Conservation (phyloP, 2,113 vertebrate genomes). For the Ellobius talpinus region DNA sequence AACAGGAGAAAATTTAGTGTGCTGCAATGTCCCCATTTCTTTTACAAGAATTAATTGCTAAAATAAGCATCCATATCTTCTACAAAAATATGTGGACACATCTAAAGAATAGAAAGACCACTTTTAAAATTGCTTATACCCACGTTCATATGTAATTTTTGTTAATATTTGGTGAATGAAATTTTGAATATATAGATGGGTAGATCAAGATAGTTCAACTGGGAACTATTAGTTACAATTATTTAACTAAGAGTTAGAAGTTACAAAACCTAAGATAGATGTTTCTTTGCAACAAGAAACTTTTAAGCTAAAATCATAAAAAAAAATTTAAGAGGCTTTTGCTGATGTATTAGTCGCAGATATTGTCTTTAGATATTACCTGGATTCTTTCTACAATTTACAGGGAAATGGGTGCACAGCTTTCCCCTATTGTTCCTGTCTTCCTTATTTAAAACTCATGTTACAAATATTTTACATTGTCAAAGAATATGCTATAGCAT, state of each 20-base stretch:
- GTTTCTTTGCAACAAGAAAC: not conserved
- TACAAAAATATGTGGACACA: not conserved
- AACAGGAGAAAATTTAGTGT: not conserved
- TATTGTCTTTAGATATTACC: not conserved
- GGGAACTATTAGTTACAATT: not conserved
- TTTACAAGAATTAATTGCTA: slow-evolving; percentile 35
- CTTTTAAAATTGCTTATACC: not conserved
- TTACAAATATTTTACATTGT: slow-evolving; percentile 4
- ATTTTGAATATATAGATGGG: not conserved
- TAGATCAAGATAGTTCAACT: not conserved
- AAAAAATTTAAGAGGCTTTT: not conserved
- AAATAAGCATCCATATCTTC: not conserved
- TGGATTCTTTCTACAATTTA: not conserved
- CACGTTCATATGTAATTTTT: not conserved
- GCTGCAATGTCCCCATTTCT: not conserved
- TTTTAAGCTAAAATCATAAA: not conserved
- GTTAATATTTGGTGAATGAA: not conserved
- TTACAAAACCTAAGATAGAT: not conserved
- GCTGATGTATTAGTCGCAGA: not conserved
- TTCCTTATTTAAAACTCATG: slow-evolving; percentile 14
- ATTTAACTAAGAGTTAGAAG: not conserved
- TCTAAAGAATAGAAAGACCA: slow-evolving; percentile 17
- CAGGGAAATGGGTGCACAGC: not conserved
- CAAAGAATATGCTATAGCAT: not conserved
- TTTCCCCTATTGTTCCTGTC: not conserved